Evolutionary conservation across 2,888 invertebrate genomes (phyloP).

Genomic region (Sarcophaga caerulescens): DNA sequence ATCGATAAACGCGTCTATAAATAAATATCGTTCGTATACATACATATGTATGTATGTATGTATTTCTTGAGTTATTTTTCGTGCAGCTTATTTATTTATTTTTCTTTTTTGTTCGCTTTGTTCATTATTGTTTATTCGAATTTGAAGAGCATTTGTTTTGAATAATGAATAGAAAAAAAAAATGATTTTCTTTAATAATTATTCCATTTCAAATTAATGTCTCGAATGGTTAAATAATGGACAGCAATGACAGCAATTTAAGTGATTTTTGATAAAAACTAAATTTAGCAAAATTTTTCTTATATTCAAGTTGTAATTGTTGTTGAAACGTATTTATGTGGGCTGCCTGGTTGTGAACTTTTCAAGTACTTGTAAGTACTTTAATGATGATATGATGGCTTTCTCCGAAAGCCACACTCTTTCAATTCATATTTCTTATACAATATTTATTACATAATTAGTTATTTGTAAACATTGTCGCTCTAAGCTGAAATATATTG

Average conservation of each 20-base stretch:
- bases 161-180: too few species aligned
- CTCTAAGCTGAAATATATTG: too few species aligned
- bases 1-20: too few species aligned
- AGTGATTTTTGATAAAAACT: background rate
- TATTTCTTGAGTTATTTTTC: background rate
- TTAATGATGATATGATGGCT: too few species aligned
- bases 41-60: too few species aligned
- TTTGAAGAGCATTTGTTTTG: background rate
- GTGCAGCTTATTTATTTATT: background rate
- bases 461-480: too few species aligned
- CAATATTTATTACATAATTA: too few species aligned
- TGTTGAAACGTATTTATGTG: background rate
- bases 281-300: background rate
- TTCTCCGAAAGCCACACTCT: too few species aligned
- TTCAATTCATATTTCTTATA: too few species aligned
- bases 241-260: background rate
- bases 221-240: background rate
- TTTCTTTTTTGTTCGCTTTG: background rate
- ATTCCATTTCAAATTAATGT: background rate
- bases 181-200: background rate
- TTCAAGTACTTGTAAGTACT: too few species aligned
- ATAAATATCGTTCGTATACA: too few species aligned
- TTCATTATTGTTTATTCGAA: background rate
- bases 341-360: background rate
- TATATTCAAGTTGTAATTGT: background rate